Evolutionary conservation across 2,888 invertebrate species (phyloP).

Genomic region (Cephonodes hylas): DNA sequence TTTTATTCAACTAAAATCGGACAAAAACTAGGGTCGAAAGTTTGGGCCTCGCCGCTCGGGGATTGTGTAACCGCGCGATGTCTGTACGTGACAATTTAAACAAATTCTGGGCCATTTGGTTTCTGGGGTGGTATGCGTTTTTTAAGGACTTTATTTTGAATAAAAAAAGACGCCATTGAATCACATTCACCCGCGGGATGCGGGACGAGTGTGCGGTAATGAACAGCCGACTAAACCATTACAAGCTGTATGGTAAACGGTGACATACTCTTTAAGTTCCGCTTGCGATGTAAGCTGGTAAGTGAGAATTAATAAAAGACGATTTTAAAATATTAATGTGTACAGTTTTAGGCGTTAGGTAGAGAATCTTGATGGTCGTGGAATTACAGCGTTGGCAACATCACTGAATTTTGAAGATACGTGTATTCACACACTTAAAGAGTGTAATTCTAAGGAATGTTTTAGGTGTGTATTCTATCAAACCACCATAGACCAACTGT

Average conservation of each 20-base stretch:
- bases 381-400: no score
- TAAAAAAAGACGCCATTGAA: slow-evolving; percentile 65
- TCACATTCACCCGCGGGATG: slow-evolving; percentile 62
- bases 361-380: no score
- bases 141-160: slow-evolving; percentile 73
- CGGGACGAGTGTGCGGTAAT: slow-evolving; percentile 73
- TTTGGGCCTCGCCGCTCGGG: slow-evolving; percentile 53
- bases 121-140: slow-evolving; percentile 74
- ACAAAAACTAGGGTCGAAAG: slow-evolving; percentile 25
- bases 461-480: no score
- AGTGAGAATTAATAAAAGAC: no score
- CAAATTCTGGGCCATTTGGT: slow-evolving; percentile 81
- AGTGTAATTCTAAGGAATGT: no score
- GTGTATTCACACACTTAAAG: no score
- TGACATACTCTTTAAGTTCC: not conserved
- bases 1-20: slow-evolving; percentile 2
- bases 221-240: slow-evolving; percentile 32
- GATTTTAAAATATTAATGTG: no score
- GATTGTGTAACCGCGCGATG: slow-evolving; percentile 75
- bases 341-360: no score
- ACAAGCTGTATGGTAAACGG: not conserved
- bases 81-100: slow-evolving; percentile 82
- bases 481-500: no score
- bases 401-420: no score
- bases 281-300: not conserved